Conservation (phyloP, 2,113 vertebrate species). For the Ranitomeya imitator region DNA sequence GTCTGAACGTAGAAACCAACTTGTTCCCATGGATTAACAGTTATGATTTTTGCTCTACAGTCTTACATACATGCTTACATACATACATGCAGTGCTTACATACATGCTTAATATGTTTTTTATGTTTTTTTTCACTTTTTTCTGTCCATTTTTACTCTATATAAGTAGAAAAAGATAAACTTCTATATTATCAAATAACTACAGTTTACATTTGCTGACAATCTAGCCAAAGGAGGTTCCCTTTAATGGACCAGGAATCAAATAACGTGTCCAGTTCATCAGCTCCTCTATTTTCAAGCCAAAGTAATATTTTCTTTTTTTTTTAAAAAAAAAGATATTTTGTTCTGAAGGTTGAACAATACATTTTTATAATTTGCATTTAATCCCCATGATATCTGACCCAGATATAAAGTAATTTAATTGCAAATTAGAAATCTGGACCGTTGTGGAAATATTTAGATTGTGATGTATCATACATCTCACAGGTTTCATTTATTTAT, state of each 20-base stretch:
- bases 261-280: background rate
- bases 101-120: too few relatives aligned
- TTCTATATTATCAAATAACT: background rate
- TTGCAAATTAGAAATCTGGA: constrained; percentile 54
- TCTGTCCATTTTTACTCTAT: background rate
- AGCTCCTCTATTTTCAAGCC: background rate
- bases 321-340: constrained; percentile 12
- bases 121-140: background rate
- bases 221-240: background rate
- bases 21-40: too few relatives aligned
- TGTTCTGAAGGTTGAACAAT: constrained; percentile 3
- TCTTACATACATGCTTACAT: too few relatives aligned
- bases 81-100: too few relatives aligned
- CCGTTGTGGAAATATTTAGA: constrained; percentile 8
- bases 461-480: constrained; percentile 23
- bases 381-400: constrained; percentile 49
- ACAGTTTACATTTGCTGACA: background rate
- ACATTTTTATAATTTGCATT: constrained; percentile 19
- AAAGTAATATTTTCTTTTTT: background rate
- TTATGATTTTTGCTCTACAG: too few relatives aligned
- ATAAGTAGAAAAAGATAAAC: background rate
- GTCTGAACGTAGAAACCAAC: too few relatives aligned
- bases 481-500: constrained; percentile 30
- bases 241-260: background rate
- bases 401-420: constrained; percentile 48